These are phyloP conservation scores for Eciton burchellii DNA, from an alignment of 1,140 invertebrate genomes.

Conservation along the genomic window DNA sequence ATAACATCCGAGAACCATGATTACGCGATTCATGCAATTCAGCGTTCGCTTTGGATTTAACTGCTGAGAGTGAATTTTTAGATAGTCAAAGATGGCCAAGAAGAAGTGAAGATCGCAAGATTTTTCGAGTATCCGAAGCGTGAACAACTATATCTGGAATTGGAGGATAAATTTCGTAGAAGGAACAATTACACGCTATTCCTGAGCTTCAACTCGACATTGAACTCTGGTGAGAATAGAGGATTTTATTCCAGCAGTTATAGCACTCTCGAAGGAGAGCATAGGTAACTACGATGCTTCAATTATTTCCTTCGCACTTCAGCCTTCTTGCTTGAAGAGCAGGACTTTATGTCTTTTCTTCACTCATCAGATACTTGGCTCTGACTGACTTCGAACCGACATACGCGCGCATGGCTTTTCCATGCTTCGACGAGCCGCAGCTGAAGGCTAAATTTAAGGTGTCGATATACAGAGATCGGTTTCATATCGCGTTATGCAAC, in stretches of 20 bases:
- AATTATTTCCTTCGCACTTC: conserved; percentile 58
- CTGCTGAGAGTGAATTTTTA: conserved; percentile 78
- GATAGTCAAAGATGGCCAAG: conserved; percentile 89
- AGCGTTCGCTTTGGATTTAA: background rate
- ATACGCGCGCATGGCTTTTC: conserved; percentile 96
- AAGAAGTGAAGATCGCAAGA: conserved; percentile 90
- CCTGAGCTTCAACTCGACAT: conserved; percentile 92
- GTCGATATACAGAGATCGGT: conserved; percentile 94
- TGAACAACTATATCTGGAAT: conserved; percentile 95
- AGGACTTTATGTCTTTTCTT: conserved; percentile 28
- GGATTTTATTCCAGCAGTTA: conserved; percentile 98
- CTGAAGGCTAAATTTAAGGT: conserved; percentile 97
- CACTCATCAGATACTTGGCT: conserved; percentile 91
- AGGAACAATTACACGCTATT: conserved; percentile 94
- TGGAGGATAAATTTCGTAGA: conserved; percentile 91
- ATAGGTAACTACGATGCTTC: conserved; percentile 87
- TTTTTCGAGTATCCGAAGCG: conserved; percentile 92
- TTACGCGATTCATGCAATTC: background rate
- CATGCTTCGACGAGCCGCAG: conserved; percentile 98
- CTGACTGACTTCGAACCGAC: conserved; percentile 98
- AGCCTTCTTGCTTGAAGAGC: background rate
- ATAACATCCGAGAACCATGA: too few relatives aligned
- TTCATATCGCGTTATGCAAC: conserved; percentile 95
- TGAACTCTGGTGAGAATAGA: conserved; percentile 91
- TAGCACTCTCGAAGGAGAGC: conserved; percentile 89